phyloP scores from a whole-genome alignment of 2,888 invertebrate genomes.

The Emmelina monodactyla region DNA sequence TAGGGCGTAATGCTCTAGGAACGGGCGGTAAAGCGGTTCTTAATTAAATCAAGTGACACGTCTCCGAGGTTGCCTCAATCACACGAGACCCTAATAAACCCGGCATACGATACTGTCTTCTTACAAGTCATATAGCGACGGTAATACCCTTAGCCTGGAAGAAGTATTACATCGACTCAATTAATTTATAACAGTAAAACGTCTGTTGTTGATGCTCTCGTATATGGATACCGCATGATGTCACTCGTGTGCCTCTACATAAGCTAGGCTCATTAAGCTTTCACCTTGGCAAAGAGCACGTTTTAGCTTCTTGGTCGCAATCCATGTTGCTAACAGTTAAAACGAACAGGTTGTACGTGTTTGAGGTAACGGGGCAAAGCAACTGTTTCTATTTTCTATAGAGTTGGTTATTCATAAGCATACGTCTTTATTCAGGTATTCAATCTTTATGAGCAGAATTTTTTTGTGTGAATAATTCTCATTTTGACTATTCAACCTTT shows the following conservation, averaged over 20 bases:
- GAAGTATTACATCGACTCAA: not conserved
- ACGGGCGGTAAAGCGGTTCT: conserved; percentile 60
- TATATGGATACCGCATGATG: not conserved
- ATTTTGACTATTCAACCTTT: too few relatives aligned
- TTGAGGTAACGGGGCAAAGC: not conserved
- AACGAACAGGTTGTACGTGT: conserved; percentile 1
- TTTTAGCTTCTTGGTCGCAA: conserved; percentile 5
- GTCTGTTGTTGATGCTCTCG: not conserved
- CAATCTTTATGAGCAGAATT: too few relatives aligned
- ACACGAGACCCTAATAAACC: conserved; percentile 59
- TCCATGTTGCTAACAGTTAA: conserved; percentile 1
- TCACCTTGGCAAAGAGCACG: conserved; percentile 31
- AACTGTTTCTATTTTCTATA: too few relatives aligned
- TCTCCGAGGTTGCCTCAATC: conserved; percentile 61
- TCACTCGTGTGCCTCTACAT: conserved; percentile 16
- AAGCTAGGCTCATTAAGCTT: conserved; percentile 34
- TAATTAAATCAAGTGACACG: conserved; percentile 66
- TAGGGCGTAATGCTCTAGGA: conserved; percentile 47
- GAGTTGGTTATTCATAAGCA: too few relatives aligned
- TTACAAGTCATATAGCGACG: conserved; percentile 23
- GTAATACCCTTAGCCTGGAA: conserved; percentile 14
- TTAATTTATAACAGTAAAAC: not conserved
- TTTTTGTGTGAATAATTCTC: too few relatives aligned
- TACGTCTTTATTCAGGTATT: too few relatives aligned
- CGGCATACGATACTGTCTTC: conserved; percentile 39